A percentile compares a stretch with the other conserved stretches of the same genome.
Evolutionary conservation across 2,113 vertebrate genomes (phyloP).

Genomic region (Haemorhous mexicanus): DNA sequence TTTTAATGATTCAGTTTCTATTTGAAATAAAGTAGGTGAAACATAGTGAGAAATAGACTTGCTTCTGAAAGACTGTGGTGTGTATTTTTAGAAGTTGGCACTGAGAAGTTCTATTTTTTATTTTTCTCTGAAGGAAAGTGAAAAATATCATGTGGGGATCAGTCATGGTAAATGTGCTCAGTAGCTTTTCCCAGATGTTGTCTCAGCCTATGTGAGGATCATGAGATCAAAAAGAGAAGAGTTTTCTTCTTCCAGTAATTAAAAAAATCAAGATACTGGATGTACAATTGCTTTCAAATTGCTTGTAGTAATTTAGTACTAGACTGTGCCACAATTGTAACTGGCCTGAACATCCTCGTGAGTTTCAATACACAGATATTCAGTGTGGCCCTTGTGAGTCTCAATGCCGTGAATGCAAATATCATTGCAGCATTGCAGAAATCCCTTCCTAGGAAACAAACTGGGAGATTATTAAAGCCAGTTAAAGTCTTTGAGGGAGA

Average conservation of each 20-base stretch:
- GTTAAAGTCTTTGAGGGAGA: not conserved
- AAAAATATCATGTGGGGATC: not conserved
- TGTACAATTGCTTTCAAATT: not conserved
- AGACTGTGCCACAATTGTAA: not conserved
- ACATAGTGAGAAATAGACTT: not conserved
- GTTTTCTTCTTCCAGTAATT: not conserved
- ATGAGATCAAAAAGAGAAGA: not conserved
- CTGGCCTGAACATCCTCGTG: not conserved
- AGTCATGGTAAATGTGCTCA: not conserved
- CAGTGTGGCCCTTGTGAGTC: not conserved
- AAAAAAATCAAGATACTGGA: not conserved
- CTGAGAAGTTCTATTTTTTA: not conserved
- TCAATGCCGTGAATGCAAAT: not conserved
- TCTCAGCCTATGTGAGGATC: not conserved
- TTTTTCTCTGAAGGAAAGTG: not conserved
- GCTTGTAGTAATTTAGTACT: not conserved
- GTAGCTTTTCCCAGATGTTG: not conserved
- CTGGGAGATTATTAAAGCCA: not conserved
- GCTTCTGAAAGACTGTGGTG: not conserved
- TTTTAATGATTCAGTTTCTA: not conserved
- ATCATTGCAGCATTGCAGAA: not conserved
- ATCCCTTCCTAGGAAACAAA: not conserved
- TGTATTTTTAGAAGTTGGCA: not conserved
- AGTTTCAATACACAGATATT: not conserved
- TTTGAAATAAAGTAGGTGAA: constrained; percentile 21